These are phyloP conservation scores for Cliona cf. orientalis DNA, from an alignment of 37 sponge, comb jelly and placozoan genomes.

Conservation along the genomic window DNA sequence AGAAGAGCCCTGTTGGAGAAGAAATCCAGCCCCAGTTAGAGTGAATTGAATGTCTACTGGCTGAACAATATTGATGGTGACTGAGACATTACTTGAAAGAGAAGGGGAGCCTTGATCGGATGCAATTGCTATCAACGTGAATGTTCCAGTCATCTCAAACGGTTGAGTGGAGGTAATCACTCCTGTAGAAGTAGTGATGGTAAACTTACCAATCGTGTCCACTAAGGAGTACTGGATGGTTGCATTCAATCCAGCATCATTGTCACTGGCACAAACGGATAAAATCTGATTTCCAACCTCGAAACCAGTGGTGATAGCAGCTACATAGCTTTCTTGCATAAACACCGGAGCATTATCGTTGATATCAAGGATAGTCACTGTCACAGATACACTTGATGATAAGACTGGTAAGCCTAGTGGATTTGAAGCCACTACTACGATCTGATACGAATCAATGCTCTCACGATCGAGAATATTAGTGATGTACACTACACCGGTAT, in stretches of 20 bases:
- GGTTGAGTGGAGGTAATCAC: neutral
- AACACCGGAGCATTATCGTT: conserved; percentile 65
- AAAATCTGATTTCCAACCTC: conserved; percentile 5
- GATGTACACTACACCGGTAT: conserved; percentile 34
- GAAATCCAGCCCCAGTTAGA: conserved; percentile 51
- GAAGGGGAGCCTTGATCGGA: conserved; percentile 49
- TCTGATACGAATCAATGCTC: conserved; percentile 4
- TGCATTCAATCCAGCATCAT: conserved; percentile 35
- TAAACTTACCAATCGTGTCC: conserved; percentile 10
- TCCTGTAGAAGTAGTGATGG: conserved; percentile 22
- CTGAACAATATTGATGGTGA: conserved; percentile 13
- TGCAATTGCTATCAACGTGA: conserved; percentile 39
- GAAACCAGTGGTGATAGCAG: neutral
- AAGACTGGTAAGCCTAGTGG: conserved; percentile 9
- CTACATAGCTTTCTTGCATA: neutral
- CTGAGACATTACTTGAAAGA: neutral
- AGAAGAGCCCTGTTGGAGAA: conserved; percentile 6
- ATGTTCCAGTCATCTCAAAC: neutral
- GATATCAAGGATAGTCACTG: conserved; percentile 31
- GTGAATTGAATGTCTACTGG: conserved; percentile 41
- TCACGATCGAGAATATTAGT: conserved; percentile 54
- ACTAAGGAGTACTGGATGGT: conserved; percentile 32
- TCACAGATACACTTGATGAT: conserved; percentile 15
- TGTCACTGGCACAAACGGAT: conserved; percentile 47
- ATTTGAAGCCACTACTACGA: conserved; percentile 44